Percentiles rank a stretch among this genome's conserved stretches.
phyloP scores from a whole-genome alignment of 2,888 invertebrate species.

The Meloe dianella region DNA sequence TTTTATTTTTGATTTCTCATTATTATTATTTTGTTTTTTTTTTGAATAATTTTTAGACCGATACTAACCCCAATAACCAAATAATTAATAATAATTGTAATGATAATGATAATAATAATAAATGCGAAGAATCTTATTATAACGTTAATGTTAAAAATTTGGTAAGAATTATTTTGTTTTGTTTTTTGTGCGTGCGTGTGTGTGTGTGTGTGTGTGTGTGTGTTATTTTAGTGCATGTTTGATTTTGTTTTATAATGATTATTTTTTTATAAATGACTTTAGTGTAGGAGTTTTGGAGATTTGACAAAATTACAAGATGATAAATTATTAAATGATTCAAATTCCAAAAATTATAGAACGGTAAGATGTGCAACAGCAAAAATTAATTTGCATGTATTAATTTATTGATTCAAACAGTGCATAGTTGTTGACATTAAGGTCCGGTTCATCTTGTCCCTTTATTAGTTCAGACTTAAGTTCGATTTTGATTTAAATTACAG shows the following conservation, averaged over 20 bases:
- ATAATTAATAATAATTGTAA: constrained; percentile 61
- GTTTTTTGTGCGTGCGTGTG: too few species aligned
- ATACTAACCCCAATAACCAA: constrained; percentile 46
- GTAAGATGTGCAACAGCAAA: not conserved
- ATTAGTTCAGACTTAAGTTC: too few species aligned
- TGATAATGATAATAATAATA: constrained; percentile 38
- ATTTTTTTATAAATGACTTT: constrained; percentile 36
- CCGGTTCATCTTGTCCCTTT: too few species aligned
- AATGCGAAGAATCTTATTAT: constrained; percentile 58
- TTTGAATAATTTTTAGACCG: constrained; percentile 42
- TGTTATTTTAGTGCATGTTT: constrained; percentile 29
- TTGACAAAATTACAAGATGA: constrained; percentile 63
- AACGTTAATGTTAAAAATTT: constrained; percentile 70
- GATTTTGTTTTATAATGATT: constrained; percentile 25
- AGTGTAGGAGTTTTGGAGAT: constrained; percentile 70
- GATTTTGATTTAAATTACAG: too few species aligned
- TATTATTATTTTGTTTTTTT: constrained; percentile 24
- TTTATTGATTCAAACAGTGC: too few species aligned
- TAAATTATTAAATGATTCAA: not conserved
- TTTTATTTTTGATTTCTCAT: too few species aligned
- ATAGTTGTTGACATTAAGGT: too few species aligned
- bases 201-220: too few species aligned
- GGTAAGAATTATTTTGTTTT: constrained; percentile 61
- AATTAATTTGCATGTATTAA: not conserved
- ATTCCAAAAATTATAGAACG: not conserved